Evolutionary conservation across 2,113 vertebrate species (phyloP).

Genomic region (Apeltes quadracus): DNA sequence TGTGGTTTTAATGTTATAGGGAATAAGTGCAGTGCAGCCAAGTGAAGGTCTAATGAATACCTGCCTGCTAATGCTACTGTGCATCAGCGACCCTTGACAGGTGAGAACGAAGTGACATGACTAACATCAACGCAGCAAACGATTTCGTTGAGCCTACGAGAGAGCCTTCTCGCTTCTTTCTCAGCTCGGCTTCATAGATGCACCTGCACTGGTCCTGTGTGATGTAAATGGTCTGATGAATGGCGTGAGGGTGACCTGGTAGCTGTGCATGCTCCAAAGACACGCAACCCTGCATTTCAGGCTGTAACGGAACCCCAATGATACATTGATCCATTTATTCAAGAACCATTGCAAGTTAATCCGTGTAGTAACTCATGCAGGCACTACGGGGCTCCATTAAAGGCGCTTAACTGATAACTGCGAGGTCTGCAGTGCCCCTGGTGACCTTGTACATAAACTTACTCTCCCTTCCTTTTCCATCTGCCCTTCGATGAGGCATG

Average conservation of each 20-base stretch:
- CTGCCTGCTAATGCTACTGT: background rate
- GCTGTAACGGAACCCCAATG: background rate
- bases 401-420: background rate
- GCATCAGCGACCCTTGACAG: background rate
- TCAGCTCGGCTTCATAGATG: too few species aligned
- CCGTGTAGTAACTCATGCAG: background rate
- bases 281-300: background rate
- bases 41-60: constrained; percentile 48
- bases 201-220: too few species aligned
- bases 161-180: background rate
- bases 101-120: background rate
- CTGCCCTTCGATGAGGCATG: background rate
- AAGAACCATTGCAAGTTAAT: background rate
- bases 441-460: background rate
- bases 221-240: too few species aligned
- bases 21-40: constrained; percentile 41
- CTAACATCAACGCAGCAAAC: background rate
- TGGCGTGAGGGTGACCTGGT: too few species aligned
- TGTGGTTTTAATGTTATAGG: constrained; percentile 51
- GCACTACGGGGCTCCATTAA: background rate
- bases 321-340: background rate
- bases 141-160: background rate
- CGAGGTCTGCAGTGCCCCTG: background rate
- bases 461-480: background rate
- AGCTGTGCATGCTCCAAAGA: too few species aligned